Evolutionary conservation across 2,113 vertebrate species (phyloP).

Genomic region (Nettapus auritus): DNA sequence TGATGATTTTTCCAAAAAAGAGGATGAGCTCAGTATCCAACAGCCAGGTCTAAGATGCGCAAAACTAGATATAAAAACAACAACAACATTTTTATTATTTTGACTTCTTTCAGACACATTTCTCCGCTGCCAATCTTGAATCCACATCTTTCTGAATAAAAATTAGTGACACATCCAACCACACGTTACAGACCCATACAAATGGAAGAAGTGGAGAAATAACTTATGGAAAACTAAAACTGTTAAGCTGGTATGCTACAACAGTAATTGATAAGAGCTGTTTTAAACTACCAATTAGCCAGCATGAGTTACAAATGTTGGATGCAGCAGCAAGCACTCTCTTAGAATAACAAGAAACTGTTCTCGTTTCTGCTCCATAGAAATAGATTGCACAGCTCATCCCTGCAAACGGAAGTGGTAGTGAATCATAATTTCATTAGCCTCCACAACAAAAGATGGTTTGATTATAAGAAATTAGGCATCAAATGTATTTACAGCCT

Average conservation of each 20-base stretch:
- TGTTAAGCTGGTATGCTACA: neutral
- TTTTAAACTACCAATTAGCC: neutral
- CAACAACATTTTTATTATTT: neutral
- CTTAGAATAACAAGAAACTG: neutral
- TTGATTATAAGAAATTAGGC: neutral
- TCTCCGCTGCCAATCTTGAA: neutral
- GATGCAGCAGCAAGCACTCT: neutral
- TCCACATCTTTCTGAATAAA: neutral
- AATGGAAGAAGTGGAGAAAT: neutral
- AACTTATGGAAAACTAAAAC: neutral
- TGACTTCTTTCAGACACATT: neutral
- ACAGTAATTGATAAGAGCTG: neutral
- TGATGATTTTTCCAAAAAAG: neutral
- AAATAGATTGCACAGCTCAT: neutral
- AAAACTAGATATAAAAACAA: neutral
- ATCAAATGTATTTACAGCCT: neutral
- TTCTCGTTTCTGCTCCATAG: neutral
- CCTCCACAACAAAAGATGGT: neutral
- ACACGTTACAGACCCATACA: neutral
- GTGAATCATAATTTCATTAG: slow-evolving; percentile 11
- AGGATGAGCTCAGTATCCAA: neutral
- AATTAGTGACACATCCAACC: neutral
- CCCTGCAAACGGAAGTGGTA: accelerated
- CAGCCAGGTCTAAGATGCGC: neutral
- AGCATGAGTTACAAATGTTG: neutral